Base-by-base conservation (phyloP, 1,140 invertebrate species). In the Orchesella cincta region DNA sequence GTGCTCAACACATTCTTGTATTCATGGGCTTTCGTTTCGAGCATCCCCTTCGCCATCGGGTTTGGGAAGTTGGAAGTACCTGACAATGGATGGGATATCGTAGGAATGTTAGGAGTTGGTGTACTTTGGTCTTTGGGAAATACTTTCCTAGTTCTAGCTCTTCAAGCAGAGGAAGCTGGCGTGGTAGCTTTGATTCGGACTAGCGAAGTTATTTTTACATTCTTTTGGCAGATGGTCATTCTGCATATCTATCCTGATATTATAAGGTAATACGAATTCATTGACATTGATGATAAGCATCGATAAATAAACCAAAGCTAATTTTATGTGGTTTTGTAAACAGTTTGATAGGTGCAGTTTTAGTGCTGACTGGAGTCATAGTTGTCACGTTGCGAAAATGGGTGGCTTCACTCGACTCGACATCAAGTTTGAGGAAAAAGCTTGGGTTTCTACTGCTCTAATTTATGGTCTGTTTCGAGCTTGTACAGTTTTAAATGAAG, bases 161-260 rank as follows among this genome's bases (percentile, higher is more conserved):
- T 79, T 16, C 78, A 79, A 51, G 31, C 16, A 8, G 78, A 79
- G 28, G 78, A 79, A n/a, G 78, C 78, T 16, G 78, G 78, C 16
- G 51, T 75, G 3, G 77, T 78, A 1, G 77, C 77, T 29, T 20
- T 78, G 20, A 35, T 75, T 31, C 57, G 77, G 18, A 72, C 73
- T 0, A 72, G 62, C 34, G 77, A 78, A 31, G 74, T 78, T 28
- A 78, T 78, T 57, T 78, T 78, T 39, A 75, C 77, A 3, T 78
- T 78, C 34, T 75, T 71, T 28, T 78, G 77, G 77, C 77, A 78
- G 39, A 72, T 75, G 64, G 23, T 73, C 71, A 57, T 75, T 31
- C 35, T 78, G 1, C 31, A 64, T 14, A 29, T 75, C n/a, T 72
- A 75, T 14, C 77, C 77, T 12, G 74, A 78, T 73, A 16, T 31